Conservation (phyloP, 1,140 invertebrate species). For the Venustaconcha ellipsiformis region DNA sequence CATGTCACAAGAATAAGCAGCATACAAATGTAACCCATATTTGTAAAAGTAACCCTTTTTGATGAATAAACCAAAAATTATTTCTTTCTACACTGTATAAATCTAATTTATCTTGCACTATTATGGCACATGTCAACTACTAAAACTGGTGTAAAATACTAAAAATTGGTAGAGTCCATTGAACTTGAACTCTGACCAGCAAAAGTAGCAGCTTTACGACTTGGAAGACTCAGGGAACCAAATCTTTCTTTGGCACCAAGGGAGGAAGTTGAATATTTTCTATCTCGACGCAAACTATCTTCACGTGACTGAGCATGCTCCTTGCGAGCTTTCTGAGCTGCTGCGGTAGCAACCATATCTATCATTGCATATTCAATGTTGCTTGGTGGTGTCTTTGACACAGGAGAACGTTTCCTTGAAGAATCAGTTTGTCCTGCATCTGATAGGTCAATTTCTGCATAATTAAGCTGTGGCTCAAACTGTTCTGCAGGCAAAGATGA, state of each 20-base stretch:
- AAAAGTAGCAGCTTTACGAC: no score
- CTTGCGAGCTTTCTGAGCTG: slow-evolving; percentile 52
- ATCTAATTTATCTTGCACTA: no score
- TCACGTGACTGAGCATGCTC: slow-evolving; percentile 61
- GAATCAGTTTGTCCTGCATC: slow-evolving; percentile 10
- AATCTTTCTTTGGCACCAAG: not conserved
- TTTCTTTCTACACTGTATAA: no score
- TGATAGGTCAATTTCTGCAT: slow-evolving; percentile 61
- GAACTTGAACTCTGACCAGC: no score
- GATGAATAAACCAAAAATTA: no score
- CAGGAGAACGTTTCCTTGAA: slow-evolving; percentile 7
- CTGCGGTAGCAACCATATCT: slow-evolving; percentile 61
- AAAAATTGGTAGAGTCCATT: no score
- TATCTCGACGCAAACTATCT: slow-evolving; percentile 35
- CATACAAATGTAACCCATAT: no score
- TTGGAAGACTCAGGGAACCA: not conserved
- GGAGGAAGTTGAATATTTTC: not conserved
- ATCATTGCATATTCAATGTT: slow-evolving; percentile 62
- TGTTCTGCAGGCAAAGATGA: slow-evolving; percentile 34
- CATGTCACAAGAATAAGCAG: no score
- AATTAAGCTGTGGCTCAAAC: slow-evolving; percentile 57
- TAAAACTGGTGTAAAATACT: no score
- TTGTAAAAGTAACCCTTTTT: no score
- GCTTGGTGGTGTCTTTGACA: slow-evolving; percentile 16
- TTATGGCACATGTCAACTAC: no score